A percentile compares a stretch with the other conserved stretches of the same genome.
Evolutionary conservation across 1,140 invertebrate species (phyloP).

Genomic region (Neodiprion fabricii): DNA sequence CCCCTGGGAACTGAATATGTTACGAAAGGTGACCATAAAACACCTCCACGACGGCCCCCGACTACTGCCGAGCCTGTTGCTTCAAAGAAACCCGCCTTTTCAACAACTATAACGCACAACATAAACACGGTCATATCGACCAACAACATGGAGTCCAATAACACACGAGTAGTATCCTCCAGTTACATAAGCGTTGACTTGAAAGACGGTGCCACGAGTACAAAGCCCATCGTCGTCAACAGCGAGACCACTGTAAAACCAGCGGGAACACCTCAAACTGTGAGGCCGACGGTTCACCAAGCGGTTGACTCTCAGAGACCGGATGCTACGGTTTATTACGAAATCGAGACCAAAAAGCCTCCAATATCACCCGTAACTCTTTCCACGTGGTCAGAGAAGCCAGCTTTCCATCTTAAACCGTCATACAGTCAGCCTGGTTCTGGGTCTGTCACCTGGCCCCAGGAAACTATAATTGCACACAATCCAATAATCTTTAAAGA

Average conservation of each 20-base stretch:
- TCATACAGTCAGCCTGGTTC: conserved; percentile 23
- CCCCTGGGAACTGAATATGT: conserved; percentile 59
- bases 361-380: conserved; percentile 49
- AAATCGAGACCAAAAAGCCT: conserved; percentile 39
- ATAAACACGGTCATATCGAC: conserved; percentile 56
- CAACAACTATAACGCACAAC: conserved; percentile 57
- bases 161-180: conserved; percentile 52
- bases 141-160: conserved; percentile 35
- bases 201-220: conserved; percentile 46
- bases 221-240: conserved; percentile 20
- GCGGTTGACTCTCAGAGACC: conserved; percentile 17
- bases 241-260: conserved; percentile 29
- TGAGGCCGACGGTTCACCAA: conserved; percentile 25
- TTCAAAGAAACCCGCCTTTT: conserved; percentile 48
- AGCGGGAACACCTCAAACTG: background rate
- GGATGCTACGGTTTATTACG: background rate
- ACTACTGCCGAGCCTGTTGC: conserved; percentile 43
- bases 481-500: conserved; percentile 40
- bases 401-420: conserved; percentile 49
- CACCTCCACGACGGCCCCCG: conserved; percentile 53
- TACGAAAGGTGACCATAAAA: conserved; percentile 54
- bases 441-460: conserved; percentile 19
- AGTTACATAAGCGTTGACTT: conserved; percentile 57
- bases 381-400: conserved; percentile 49
- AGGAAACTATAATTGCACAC: conserved; percentile 28